phyloP scores from a whole-genome alignment of 1,140 invertebrate species.

The Pentalonia nigronervosa region DNA sequence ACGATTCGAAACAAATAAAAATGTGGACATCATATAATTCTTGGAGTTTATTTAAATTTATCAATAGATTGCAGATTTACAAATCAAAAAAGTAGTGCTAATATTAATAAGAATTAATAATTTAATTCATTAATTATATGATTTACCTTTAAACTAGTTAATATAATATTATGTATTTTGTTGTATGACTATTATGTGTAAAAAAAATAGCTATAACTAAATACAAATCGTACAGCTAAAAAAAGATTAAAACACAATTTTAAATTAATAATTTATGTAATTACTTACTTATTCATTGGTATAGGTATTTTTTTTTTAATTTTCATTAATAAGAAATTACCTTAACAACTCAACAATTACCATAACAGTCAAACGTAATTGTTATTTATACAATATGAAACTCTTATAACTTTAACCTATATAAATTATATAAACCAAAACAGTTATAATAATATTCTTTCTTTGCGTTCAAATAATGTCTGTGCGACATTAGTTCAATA shows the following conservation, averaged over 20 bases:
- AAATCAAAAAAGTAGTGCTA: neutral
- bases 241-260: neutral
- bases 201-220: neutral
- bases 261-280: neutral
- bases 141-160: neutral
- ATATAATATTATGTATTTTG: neutral
- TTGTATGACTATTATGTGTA: neutral
- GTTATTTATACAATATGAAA: neutral
- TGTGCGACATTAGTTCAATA: neutral
- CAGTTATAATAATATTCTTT: neutral
- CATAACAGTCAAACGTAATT: neutral
- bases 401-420: neutral
- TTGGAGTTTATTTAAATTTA: neutral
- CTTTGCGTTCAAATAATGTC: neutral
- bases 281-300: neutral
- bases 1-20: too few species aligned
- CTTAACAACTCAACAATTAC: too few species aligned
- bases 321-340: neutral
- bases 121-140: neutral
- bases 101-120: neutral
- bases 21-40: neutral
- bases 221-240: neutral
- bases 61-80: neutral
- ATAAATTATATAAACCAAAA: neutral
- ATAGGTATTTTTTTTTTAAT: neutral